Percentiles rank a stretch among this genome's conserved stretches.
phyloP scores from a whole-genome alignment of 1,140 invertebrate genomes.

The Dendroctonus valens region DNA sequence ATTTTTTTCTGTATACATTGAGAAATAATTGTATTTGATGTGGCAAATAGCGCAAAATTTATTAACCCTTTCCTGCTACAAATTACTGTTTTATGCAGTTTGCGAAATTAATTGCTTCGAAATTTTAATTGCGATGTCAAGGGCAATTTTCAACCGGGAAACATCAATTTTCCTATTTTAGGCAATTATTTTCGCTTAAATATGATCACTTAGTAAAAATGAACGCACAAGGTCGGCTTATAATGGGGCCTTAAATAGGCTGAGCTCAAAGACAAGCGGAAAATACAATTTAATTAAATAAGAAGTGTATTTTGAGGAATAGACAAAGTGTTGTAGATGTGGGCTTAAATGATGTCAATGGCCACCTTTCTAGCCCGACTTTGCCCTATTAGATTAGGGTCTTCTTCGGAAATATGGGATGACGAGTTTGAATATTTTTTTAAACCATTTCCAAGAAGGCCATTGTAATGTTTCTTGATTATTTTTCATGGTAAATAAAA shows the following conservation, averaged over 20 bases:
- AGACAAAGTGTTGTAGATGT: background rate
- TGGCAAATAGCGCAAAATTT: conserved; percentile 9
- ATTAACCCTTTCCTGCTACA: conserved; percentile 11
- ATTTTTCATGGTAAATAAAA: too few relatives aligned
- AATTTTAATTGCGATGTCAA: conserved; percentile 19
- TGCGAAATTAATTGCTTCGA: conserved; percentile 14
- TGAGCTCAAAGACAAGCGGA: background rate
- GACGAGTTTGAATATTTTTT: too few relatives aligned
- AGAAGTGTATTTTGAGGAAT: background rate
- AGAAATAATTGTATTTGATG: background rate
- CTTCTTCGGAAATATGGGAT: too few relatives aligned
- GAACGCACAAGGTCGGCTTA: background rate
- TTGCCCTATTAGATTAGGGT: too few relatives aligned
- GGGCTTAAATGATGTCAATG: too few relatives aligned
- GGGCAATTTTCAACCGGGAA: conserved; percentile 6
- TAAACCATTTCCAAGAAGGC: too few relatives aligned
- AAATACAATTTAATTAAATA: background rate
- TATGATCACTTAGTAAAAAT: background rate
- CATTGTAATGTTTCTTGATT: too few relatives aligned
- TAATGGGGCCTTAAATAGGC: background rate
- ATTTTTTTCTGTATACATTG: too few relatives aligned
- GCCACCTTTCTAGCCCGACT: too few relatives aligned
- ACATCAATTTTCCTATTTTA: conserved; percentile 4
- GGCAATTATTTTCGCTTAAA: background rate
- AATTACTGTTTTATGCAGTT: conserved; percentile 15